Evolutionary conservation across 1,140 invertebrate genomes (phyloP).

Genomic region (Drosophila ficusphila): DNA sequence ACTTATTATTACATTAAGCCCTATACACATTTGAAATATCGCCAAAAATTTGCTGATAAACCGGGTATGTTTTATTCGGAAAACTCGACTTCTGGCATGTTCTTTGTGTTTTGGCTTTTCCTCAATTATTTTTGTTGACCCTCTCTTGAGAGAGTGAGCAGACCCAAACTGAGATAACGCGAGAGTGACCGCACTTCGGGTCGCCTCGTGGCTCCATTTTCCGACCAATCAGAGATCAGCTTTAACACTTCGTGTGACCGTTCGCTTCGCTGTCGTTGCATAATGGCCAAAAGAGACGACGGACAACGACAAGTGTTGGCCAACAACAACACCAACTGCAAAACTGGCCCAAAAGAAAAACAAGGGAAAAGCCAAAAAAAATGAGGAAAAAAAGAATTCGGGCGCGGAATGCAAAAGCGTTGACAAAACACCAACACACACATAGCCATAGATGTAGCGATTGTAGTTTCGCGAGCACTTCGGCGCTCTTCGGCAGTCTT

Average conservation of each 20-base stretch:
- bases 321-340: constrained; percentile 5
- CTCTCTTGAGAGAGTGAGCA: neutral
- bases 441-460: neutral
- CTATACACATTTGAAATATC: no score
- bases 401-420: constrained; percentile 57
- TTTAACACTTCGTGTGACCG: constrained; percentile 26
- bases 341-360: constrained; percentile 1
- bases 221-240: constrained; percentile 64
- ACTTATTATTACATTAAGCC: no score
- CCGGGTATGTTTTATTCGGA: neutral
- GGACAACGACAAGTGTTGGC: constrained; percentile 48
- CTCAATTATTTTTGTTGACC: neutral
- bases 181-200: constrained; percentile 37
- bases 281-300: constrained; percentile 53
- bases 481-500: constrained; percentile 1
- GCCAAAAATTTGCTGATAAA: neutral
- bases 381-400: constrained; percentile 22
- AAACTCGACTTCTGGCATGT: neutral
- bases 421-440: constrained; percentile 20
- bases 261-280: constrained; percentile 62
- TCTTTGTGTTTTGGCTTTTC: constrained; percentile 19
- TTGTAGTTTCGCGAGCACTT: neutral
- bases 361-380: constrained; percentile 14
- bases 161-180: neutral
- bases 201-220: constrained; percentile 35